Evolutionary conservation across 2,888 invertebrate species (phyloP).

Genomic region (Pyrrhia umbra): DNA sequence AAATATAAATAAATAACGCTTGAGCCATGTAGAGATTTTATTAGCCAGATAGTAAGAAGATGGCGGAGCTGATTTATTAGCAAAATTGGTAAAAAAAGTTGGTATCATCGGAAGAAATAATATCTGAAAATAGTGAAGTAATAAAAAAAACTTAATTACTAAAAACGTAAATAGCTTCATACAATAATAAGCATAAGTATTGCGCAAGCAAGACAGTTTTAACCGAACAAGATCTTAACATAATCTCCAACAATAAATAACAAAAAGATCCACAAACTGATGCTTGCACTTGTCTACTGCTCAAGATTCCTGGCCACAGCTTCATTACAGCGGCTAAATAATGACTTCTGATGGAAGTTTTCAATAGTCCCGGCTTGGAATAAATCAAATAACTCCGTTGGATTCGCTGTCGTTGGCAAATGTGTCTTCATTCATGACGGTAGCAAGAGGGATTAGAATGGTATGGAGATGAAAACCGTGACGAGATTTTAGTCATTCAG

Average conservation of each 20-base stretch:
- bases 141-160: too few relatives aligned
- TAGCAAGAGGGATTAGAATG: constrained; percentile 68
- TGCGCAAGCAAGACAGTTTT: constrained; percentile 47
- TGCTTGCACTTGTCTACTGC: constrained; percentile 64
- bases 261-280: constrained; percentile 60
- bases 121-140: background rate
- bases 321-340: constrained; percentile 80
- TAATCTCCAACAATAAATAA: constrained; percentile 64
- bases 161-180: background rate
- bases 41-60: too few relatives aligned
- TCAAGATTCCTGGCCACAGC: constrained; percentile 64
- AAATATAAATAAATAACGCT: too few relatives aligned
- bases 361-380: constrained; percentile 82
- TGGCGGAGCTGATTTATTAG: too few relatives aligned
- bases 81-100: too few relatives aligned
- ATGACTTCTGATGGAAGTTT: constrained; percentile 80
- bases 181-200: constrained; percentile 41
- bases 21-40: too few relatives aligned
- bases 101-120: too few relatives aligned
- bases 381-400: constrained; percentile 87
- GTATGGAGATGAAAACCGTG: constrained; percentile 71
- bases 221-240: constrained; percentile 33
- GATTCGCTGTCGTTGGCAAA: constrained; percentile 87
- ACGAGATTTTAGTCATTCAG: constrained; percentile 19
- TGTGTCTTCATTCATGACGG: constrained; percentile 89